phyloP scores from a whole-genome alignment of 2,797 vertebrate genomes.

The Megaceryle alcyon region DNA sequence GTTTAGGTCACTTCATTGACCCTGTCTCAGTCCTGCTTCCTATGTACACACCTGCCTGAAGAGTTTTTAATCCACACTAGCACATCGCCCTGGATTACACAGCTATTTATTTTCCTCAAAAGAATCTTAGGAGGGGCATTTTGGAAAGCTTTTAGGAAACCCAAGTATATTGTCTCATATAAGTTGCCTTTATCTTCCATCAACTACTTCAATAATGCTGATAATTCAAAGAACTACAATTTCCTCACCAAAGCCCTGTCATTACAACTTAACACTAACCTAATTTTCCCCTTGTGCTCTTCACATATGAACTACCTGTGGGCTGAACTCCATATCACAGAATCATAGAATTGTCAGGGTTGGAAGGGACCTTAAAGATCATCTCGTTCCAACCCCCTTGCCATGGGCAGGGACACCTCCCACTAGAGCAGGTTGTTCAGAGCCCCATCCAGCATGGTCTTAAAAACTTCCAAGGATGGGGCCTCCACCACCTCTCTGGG shows the following conservation, averaged over 20 bases:
- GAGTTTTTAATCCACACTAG: background rate
- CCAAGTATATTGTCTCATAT: background rate
- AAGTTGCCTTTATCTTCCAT: slow-evolving; percentile 24
- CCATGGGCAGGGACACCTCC: no score
- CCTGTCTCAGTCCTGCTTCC: background rate
- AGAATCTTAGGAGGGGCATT: background rate
- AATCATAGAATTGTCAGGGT: no score
- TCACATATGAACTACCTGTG: background rate
- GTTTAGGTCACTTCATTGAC: background rate
- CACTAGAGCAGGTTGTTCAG: no score
- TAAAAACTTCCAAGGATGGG: no score
- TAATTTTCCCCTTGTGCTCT: slow-evolving; percentile 20
- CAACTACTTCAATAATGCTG: background rate
- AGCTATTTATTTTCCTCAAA: background rate
- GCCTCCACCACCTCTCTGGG: no score
- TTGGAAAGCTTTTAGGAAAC: slow-evolving; percentile 17
- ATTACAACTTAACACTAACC: slow-evolving; percentile 29
- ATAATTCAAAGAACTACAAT: background rate
- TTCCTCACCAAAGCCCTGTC: slow-evolving; percentile 13
- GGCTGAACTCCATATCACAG: background rate
- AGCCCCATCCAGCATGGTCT: no score
- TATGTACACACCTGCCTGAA: background rate
- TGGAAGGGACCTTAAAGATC: no score
- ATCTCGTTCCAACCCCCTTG: no score
- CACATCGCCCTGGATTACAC: background rate